Percentiles rank a stretch among this genome's conserved stretches.
Evolutionary conservation across 2,888 invertebrate genomes (phyloP).

Genomic region (Drosophila putrida): DNA sequence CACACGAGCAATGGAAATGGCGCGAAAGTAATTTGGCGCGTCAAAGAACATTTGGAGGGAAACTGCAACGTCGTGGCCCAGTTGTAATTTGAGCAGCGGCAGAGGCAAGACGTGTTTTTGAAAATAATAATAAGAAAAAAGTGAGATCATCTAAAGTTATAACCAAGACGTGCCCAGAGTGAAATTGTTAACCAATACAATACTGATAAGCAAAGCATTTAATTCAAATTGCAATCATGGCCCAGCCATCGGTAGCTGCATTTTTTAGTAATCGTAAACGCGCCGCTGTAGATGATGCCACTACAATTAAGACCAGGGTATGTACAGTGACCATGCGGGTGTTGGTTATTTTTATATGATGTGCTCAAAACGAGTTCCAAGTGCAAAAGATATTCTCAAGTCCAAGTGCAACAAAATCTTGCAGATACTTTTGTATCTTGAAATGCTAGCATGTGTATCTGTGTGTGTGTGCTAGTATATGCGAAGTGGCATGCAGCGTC

Average conservation of each 20-base stretch:
- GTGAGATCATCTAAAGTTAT: constrained; percentile 26
- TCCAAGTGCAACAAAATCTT: constrained; percentile 2
- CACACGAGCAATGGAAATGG: constrained; percentile 52
- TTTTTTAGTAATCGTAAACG: constrained; percentile 92
- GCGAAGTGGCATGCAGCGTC: constrained; percentile 32
- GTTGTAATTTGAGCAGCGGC: constrained; percentile 80
- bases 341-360: neutral
- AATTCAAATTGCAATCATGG: constrained; percentile 86
- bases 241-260: constrained; percentile 91
- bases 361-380: constrained; percentile 29
- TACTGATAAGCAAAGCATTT: constrained; percentile 38
- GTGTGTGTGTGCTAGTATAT: constrained; percentile 3
- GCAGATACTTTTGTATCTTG: constrained; percentile 43
- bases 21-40: constrained; percentile 80
- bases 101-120: constrained; percentile 73
- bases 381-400: constrained; percentile 1
- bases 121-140: constrained; percentile 35
- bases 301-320: constrained; percentile 87
- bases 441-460: neutral
- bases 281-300: constrained; percentile 89
- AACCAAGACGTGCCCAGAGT: constrained; percentile 59
- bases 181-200: constrained; percentile 43
- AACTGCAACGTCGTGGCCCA: constrained; percentile 76
- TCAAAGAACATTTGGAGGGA: constrained; percentile 82
- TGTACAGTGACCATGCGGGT: constrained; percentile 54